Conservation (phyloP, 1,140 invertebrate genomes). For the Scylla paramamosain region DNA sequence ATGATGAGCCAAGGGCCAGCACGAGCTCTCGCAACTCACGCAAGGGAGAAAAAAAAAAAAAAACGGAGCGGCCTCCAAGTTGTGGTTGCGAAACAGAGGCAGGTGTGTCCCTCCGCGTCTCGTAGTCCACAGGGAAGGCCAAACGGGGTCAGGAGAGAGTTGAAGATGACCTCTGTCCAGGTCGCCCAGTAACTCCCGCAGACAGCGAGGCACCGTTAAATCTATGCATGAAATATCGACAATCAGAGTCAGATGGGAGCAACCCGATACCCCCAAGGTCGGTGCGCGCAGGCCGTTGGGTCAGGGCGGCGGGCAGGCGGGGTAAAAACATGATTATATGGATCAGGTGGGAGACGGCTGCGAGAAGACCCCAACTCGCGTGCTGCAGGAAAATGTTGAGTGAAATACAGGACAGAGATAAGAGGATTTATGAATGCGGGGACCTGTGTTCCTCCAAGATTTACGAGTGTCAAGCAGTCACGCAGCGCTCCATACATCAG, state of each 20-base stretch:
- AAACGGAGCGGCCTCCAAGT: neutral
- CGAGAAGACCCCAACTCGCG: neutral
- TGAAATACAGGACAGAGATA: slow-evolving; percentile 31
- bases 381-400: slow-evolving; percentile 29
- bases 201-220: slow-evolving; percentile 42
- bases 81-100: neutral
- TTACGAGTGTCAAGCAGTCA: neutral
- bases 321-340: slow-evolving; percentile 31
- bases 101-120: slow-evolving; percentile 32
- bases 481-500: neutral
- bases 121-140: slow-evolving; percentile 51
- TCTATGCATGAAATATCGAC: slow-evolving; percentile 38
- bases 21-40: slow-evolving; percentile 34
- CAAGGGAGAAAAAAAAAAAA: neutral
- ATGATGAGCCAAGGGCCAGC: slow-evolving; percentile 36
- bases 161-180: slow-evolving; percentile 65
- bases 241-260: neutral
- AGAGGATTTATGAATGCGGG: neutral
- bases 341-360: slow-evolving; percentile 41
- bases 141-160: slow-evolving; percentile 56
- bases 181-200: slow-evolving; percentile 43
- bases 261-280: slow-evolving; percentile 36
- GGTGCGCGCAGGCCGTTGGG: neutral
- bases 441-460: neutral
- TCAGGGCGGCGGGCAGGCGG: neutral